A percentile compares a stretch with the other conserved stretches of the same genome.
Conservation (phyloP, 2,888 invertebrate genomes). For the Mythimna ferrago region DNA sequence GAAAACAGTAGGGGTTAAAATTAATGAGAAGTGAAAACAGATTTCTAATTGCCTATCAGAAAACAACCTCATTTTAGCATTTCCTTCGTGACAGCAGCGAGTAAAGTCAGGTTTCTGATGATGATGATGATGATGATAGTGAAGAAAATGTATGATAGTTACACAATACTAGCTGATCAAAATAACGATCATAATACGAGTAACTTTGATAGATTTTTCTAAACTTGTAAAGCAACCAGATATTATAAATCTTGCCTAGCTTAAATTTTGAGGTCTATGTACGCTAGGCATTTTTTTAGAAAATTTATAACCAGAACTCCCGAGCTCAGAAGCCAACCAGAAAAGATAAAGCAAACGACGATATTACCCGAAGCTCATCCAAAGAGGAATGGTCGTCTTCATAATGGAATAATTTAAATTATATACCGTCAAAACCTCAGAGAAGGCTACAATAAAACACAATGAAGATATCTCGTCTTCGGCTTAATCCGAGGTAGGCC, state of each 20-base stretch:
- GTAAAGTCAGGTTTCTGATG: too few relatives aligned
- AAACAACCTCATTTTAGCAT: not conserved
- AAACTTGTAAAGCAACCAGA: not conserved
- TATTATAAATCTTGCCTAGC: not conserved
- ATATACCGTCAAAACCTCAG: conserved; percentile 78
- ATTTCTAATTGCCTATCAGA: not conserved
- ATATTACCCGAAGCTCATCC: conserved; percentile 61
- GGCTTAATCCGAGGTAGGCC: conserved; percentile 77
- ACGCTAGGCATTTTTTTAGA: conserved; percentile 2
- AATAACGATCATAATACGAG: too few relatives aligned
- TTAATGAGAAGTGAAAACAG: not conserved
- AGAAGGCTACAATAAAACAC: conserved; percentile 81
- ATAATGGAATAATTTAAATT: conserved; percentile 84
- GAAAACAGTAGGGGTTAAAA: not conserved
- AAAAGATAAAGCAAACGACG: conserved; percentile 58
- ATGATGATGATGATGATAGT: not conserved
- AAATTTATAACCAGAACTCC: not conserved
- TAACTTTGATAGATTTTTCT: too few relatives aligned
- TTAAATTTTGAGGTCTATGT: not conserved
- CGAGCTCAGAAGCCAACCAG: conserved; percentile 40
- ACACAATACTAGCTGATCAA: not conserved
- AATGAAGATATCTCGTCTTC: conserved; percentile 77
- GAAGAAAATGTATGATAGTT: not conserved
- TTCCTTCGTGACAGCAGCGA: not conserved
- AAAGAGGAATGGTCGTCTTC: conserved; percentile 69